These are phyloP conservation scores for Luehdorfia chinensis DNA, from an alignment of 1,140 invertebrate species.

Conservation along the genomic window DNA sequence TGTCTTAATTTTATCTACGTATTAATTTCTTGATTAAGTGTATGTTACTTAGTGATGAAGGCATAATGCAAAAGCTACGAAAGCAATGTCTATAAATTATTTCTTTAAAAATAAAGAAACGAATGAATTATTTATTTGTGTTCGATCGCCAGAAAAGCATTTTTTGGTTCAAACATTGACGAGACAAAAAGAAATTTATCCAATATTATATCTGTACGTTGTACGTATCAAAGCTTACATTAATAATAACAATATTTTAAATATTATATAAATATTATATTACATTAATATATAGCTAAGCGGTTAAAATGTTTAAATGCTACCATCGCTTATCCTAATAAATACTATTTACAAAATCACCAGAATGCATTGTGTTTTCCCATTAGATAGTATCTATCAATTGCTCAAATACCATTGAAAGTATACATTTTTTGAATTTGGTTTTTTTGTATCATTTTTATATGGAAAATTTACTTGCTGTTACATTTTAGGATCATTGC, in stretches of 20 bases:
- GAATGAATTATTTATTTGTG: too few species aligned
- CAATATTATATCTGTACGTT: slow-evolving; percentile 39
- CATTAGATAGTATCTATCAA: not conserved
- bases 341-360: slow-evolving; percentile 74
- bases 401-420: not conserved
- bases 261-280: slow-evolving; percentile 73
- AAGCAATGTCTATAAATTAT: too few species aligned
- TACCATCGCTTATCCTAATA: slow-evolving; percentile 68
- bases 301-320: slow-evolving; percentile 65
- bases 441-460: not conserved
- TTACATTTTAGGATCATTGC: too few species aligned
- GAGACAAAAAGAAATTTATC: not conserved
- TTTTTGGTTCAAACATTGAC: too few species aligned
- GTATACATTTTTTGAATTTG: not conserved
- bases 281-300: slow-evolving; percentile 69
- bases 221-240: slow-evolving; percentile 54
- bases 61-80: too few species aligned
- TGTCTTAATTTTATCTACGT: too few species aligned
- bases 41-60: too few species aligned
- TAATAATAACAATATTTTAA: slow-evolving; percentile 64
- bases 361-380: slow-evolving; percentile 46
- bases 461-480: not conserved
- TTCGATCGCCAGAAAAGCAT: too few species aligned
- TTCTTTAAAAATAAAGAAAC: too few species aligned
- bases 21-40: too few species aligned